These are phyloP conservation scores for Drosophila gunungcola DNA, from an alignment of 1,140 invertebrate species.

Conservation along the genomic window DNA sequence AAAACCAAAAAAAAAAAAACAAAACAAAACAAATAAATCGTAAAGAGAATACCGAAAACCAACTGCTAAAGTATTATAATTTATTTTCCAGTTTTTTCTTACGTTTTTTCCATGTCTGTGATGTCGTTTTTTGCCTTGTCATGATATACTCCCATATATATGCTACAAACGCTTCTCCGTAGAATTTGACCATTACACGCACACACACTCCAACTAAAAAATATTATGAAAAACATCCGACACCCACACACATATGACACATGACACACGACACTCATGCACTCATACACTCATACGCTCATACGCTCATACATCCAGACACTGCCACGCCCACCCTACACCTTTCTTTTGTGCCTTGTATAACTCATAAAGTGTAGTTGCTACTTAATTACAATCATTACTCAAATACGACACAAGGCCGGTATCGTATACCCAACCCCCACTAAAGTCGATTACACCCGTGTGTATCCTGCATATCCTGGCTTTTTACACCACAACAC, in stretches of 20 bases:
- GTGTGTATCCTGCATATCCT: conserved; percentile 51
- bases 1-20: conserved; percentile 21
- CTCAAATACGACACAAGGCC: conserved; percentile 70
- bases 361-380: conserved; percentile 77
- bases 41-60: conserved; percentile 53
- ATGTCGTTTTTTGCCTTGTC: conserved; percentile 76
- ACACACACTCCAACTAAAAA: conserved; percentile 20
- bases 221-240: conserved; percentile 12
- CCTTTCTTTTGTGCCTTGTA: conserved; percentile 76
- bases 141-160: conserved; percentile 65
- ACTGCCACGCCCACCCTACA: conserved; percentile 47
- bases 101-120: conserved; percentile 60
- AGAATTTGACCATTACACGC: conserved; percentile 52
- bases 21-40: conserved; percentile 30
- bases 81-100: conserved; percentile 60
- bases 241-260: not conserved
- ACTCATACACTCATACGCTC: conserved; percentile 7
- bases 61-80: conserved; percentile 75
- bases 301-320: conserved; percentile 10
- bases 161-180: conserved; percentile 64
- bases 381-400: conserved; percentile 82
- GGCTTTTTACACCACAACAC: conserved; percentile 44
- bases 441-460: conserved; percentile 27
- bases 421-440: conserved; percentile 13
- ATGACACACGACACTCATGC: conserved; percentile 15